Conservation (phyloP, 2,797 vertebrate species). For the Sebastes umbrosus region DNA sequence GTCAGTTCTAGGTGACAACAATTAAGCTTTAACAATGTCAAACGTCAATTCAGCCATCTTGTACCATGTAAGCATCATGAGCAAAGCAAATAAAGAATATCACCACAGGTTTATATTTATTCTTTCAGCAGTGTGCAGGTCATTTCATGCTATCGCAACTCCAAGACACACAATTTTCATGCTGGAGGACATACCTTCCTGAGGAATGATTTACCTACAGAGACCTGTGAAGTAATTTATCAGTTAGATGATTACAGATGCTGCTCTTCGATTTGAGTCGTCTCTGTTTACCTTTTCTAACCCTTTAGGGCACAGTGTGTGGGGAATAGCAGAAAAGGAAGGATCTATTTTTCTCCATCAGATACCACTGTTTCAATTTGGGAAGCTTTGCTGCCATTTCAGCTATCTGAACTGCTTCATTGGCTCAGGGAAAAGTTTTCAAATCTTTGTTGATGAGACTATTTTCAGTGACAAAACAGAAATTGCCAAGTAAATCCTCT, state of each 20-base stretch:
- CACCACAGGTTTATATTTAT: background rate
- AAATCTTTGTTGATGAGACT: constrained; percentile 44
- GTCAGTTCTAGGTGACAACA: background rate
- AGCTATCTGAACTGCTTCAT: constrained; percentile 13
- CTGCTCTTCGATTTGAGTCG: constrained; percentile 36
- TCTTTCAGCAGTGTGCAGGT: background rate
- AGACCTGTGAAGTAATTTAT: constrained; percentile 57
- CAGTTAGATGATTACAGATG: constrained; percentile 54
- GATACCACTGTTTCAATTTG: constrained; percentile 48
- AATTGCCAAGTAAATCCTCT: constrained; percentile 34
- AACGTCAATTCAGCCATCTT: background rate
- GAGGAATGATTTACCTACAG: constrained; percentile 53
- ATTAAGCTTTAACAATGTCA: background rate
- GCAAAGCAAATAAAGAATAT: background rate
- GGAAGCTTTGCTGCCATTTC: constrained; percentile 28
- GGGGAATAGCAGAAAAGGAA: constrained; percentile 18
- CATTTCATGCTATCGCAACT: constrained; percentile 4
- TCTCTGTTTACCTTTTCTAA: constrained; percentile 30
- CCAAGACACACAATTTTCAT: constrained; percentile 5
- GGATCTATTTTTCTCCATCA: constrained; percentile 34
- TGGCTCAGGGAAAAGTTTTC: constrained; percentile 26
- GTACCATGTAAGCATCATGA: background rate
- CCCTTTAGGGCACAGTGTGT: constrained; percentile 12
- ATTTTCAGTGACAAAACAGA: constrained; percentile 32
- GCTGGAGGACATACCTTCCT: constrained; percentile 25